Evolutionary conservation across 2,888 invertebrate species (phyloP).

Genomic region (Anorthoa munda): DNA sequence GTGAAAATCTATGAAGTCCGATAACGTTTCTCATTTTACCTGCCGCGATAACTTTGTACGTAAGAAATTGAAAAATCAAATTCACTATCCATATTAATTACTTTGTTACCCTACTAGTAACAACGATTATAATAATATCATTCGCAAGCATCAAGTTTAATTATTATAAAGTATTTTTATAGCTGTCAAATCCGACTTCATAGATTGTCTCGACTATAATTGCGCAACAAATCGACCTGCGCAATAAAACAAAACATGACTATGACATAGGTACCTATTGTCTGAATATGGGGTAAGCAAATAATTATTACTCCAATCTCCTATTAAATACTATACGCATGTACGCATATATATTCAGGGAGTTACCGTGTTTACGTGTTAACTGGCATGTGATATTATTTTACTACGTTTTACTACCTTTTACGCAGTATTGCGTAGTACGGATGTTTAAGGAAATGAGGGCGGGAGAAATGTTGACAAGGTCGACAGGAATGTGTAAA

Average conservation of each 20-base stretch:
- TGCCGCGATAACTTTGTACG: too few relatives aligned
- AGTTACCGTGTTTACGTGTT: slow-evolving; percentile 28
- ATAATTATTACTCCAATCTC: slow-evolving; percentile 5
- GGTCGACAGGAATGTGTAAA: not conserved
- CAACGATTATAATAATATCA: too few relatives aligned
- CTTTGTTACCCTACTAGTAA: too few relatives aligned
- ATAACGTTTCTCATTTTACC: too few relatives aligned
- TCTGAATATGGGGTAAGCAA: not conserved
- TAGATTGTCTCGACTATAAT: too few relatives aligned
- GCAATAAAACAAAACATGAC: slow-evolving; percentile 10
- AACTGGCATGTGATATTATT: slow-evolving; percentile 12
- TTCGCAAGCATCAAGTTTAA: too few relatives aligned
- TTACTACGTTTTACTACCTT: not conserved
- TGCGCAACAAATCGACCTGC: not conserved
- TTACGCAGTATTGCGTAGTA: not conserved
- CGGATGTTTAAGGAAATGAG: slow-evolving; percentile 3
- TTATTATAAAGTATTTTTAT: too few relatives aligned
- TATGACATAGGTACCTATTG: not conserved
- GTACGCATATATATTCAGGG: not conserved
- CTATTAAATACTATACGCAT: not conserved
- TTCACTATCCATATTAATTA: too few relatives aligned
- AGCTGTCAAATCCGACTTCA: too few relatives aligned
- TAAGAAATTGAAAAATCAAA: too few relatives aligned
- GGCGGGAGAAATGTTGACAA: not conserved
- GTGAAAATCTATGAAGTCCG: too few relatives aligned